These are phyloP conservation scores for Crambe crambe DNA, from an alignment of 37 sponge, comb jelly and placozoan genomes.

Conservation along the genomic window DNA sequence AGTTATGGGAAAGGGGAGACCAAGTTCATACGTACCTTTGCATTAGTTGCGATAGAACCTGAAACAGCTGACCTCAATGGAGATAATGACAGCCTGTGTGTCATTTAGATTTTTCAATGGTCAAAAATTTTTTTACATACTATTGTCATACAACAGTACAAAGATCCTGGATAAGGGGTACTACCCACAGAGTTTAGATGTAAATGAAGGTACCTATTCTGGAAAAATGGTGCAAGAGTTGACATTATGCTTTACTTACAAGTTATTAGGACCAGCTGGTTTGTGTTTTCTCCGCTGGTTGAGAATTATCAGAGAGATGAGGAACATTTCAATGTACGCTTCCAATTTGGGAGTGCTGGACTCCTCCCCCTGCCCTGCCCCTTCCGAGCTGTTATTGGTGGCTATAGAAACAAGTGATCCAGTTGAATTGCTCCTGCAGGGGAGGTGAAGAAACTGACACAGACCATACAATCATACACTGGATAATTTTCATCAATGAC, in stretches of 20 bases:
- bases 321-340: constrained; percentile 60
- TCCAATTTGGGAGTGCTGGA: constrained; percentile 22
- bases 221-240: no score
- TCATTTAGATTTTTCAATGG: no score
- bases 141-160: no score
- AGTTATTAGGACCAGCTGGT: neutral
- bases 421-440: constrained; percentile 69
- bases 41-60: neutral
- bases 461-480: no score
- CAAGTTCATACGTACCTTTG: neutral
- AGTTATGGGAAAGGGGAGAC: neutral
- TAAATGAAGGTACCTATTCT: no score
- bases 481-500: no score
- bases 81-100: constrained; percentile 20
- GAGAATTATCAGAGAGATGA: constrained; percentile 49
- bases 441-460: no score
- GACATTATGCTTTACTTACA: constrained; percentile 8
- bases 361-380: constrained; percentile 16
- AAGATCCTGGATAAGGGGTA: no score
- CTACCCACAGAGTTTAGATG: no score
- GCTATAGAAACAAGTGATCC: constrained; percentile 47
- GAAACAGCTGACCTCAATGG: constrained; percentile 23
- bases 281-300: constrained; percentile 35
- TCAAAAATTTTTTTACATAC: no score
- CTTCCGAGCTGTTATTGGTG: constrained; percentile 6